Evolutionary conservation across 2,113 vertebrate genomes (phyloP), one percentile per base, ranked within the genome.

Genomic region (Saccopteryx leptura): DNA sequence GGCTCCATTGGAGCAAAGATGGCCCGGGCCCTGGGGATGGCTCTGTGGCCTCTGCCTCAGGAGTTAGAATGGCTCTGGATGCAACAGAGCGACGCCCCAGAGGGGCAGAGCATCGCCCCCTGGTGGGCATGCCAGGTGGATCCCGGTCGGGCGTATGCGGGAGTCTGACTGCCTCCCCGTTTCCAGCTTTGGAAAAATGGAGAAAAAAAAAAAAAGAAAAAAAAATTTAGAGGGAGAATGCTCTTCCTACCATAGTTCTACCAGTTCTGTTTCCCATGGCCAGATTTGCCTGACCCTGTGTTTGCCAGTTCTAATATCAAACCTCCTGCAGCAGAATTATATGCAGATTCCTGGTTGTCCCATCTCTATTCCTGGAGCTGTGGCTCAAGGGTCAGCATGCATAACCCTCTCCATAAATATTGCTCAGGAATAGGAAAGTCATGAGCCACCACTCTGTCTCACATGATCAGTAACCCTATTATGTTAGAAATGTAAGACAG

Each of bases 351-450:
- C 46, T 24, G 15, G 5, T 7, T 2, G 13, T 39, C 17, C 75
- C 2, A 9, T 2, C 26, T 31, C 11, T 12, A 0, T 11, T 6
- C 18, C 54, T 72, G 68, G 33, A 78, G 26, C 9, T 21, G 17
- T 7, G 18, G n/a, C 8, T 48, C 33, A 21, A 31, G 69, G 31
- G 21, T 82, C 33, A 46, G 28, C 46, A 75, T 4, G 39, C 10
- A 7, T 66, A 15, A 21, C 1, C 17, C 1, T 65, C 21, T 26
- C 26, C n/a, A n/a, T 0, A 5, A 9, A n/a, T 14, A 9, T 3
- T 54, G 54, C 4, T 12, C 5, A 24, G 76, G 11, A 50, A 68
- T 17, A 33, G 50, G n/a, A 66, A 65, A n/a, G 17, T 46, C n/a
- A 12, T 4, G 19, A 15, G 39, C 2, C 13, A 15, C 31, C 10